Base-by-base conservation (phyloP, 2,797 vertebrate species). In the Fratercula arctica region DNA sequence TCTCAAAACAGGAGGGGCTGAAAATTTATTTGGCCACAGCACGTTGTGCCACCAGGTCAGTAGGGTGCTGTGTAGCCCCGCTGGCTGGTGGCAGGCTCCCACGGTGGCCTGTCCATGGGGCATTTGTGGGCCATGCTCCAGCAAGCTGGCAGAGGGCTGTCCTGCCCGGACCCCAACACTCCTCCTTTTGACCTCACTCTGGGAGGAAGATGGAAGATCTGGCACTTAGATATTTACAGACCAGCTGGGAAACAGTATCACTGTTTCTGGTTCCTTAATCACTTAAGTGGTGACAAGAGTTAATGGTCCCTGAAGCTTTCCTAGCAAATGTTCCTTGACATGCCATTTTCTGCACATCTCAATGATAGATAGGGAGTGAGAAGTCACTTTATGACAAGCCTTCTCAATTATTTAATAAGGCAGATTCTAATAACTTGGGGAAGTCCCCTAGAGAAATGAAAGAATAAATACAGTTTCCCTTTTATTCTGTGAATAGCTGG, bases 281-380 rank as follows among this genome's bases (percentile, higher is more conserved):
- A 82, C 89, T 91, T 79, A 69, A 87, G 82, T 10, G 16, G 83
- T 95, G 94, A 95, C 96, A 96, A 93, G 94, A 96, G 91, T 77
- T 95, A 97, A 97, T 90, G 93, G 61, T 61, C 73, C 83, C 93
- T 83, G 80, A 93, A 94, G 86, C 64, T 96, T 90, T 94, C 92
- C 93, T 63, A 95, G 96, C 94, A 97, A 97, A 97, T 95, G 90
- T 95, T 97, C 96, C 87, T 67, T 95, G 94, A 93, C 89, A 67
- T 90, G 90, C 76, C 94, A 76, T 90, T 93, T 97, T 83, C 75
- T 77, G 66, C 85, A 83, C 91, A 90, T 94, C 94, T 75, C 89
- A 29, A 21, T 93, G 69, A 95, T 91, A 83, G 96, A 90, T 94
- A 70, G 79, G 90, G 91, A 94, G 81, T 69, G 95, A 95, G 89